Percentiles rank a stretch among this genome's conserved stretches.
Conservation (phyloP, 2,113 vertebrate genomes). For the Mesoclemmys tuberculata region DNA sequence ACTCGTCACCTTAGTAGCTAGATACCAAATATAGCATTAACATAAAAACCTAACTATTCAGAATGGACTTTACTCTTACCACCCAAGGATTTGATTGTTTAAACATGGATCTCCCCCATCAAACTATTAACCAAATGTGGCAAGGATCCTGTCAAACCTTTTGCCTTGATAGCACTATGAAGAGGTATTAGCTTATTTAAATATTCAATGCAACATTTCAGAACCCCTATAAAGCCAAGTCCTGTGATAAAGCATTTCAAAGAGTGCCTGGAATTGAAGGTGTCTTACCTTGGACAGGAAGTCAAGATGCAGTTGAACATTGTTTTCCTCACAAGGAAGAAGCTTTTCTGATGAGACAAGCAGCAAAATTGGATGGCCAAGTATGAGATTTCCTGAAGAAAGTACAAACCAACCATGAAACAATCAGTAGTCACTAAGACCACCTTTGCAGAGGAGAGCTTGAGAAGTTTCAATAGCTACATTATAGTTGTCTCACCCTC, state of each 20-base stretch:
- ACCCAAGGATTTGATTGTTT: not conserved
- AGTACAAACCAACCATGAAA: not conserved
- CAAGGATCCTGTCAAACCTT: not conserved
- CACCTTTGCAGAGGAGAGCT: not conserved
- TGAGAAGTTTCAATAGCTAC: not conserved
- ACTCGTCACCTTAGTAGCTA: not conserved
- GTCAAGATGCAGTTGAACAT: not conserved
- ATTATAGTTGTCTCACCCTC: not conserved
- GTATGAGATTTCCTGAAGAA: not conserved
- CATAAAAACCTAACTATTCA: not conserved
- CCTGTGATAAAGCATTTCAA: not conserved
- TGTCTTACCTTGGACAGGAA: not conserved
- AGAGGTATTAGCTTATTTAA: not conserved
- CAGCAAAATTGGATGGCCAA: not conserved
- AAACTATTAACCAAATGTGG: not conserved
- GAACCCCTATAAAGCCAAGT: not conserved
- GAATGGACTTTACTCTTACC: not conserved
- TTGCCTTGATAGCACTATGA: not conserved
- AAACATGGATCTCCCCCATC: not conserved
- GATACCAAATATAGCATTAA: not conserved
- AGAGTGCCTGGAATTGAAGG: not conserved
- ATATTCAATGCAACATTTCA: not conserved
- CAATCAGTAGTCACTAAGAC: not conserved
- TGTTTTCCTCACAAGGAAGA: not conserved
- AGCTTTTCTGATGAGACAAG: not conserved